phyloP scores from a whole-genome alignment of 2,888 invertebrate genomes.

The Agonopterix subpropinquella region DNA sequence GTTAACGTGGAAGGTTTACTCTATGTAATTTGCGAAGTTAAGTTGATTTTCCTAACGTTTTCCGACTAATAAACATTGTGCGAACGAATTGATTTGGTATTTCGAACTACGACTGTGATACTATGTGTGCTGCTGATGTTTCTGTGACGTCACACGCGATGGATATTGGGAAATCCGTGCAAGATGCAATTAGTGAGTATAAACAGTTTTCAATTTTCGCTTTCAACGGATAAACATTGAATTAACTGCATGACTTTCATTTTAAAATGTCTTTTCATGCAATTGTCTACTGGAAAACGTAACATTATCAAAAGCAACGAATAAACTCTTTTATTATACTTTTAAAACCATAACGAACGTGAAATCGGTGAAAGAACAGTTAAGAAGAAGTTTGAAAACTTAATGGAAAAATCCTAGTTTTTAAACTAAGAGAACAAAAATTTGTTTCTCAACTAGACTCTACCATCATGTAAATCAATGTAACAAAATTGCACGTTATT shows the following conservation, averaged over 20 bases:
- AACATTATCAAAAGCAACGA: too few relatives aligned
- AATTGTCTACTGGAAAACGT: too few relatives aligned
- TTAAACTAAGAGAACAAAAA: too few relatives aligned
- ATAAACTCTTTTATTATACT: too few relatives aligned
- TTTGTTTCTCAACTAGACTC: too few relatives aligned
- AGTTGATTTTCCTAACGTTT: slow-evolving; percentile 48
- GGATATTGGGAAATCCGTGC: slow-evolving; percentile 44
- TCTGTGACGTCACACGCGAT: slow-evolving; percentile 36
- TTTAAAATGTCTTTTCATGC: too few relatives aligned
- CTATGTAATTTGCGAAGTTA: slow-evolving; percentile 71
- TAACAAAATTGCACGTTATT: too few relatives aligned
- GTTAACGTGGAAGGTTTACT: slow-evolving; percentile 73
- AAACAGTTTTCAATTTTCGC: slow-evolving; percentile 21
- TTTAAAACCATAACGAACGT: too few relatives aligned
- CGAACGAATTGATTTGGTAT: slow-evolving; percentile 38
- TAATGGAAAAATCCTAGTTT: too few relatives aligned
- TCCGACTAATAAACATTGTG: slow-evolving; percentile 46
- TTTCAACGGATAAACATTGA: slow-evolving; percentile 14
- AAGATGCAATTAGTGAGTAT: slow-evolving; percentile 58
- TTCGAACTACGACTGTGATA: slow-evolving; percentile 47
- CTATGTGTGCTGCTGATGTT: slow-evolving; percentile 46
- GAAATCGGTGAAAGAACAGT: too few relatives aligned
- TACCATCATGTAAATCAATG: too few relatives aligned
- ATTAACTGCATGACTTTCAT: background rate
- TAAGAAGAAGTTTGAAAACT: too few relatives aligned